phyloP scores from a whole-genome alignment of 2,113 vertebrate species.

The Ellobius talpinus region DNA sequence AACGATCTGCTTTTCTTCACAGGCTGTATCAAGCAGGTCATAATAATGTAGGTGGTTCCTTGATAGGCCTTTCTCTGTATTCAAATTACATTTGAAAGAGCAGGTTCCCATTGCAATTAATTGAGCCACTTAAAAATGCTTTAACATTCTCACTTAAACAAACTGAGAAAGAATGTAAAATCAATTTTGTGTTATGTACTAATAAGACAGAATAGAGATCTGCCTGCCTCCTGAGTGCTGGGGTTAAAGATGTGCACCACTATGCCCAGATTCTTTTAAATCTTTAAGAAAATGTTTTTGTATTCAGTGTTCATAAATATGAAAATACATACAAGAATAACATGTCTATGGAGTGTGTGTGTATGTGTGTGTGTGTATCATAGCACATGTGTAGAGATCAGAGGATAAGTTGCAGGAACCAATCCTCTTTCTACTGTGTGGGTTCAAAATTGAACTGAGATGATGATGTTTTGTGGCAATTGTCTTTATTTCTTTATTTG shows the following conservation, averaged over 20 bases:
- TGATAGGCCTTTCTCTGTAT: background rate
- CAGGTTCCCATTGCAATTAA: background rate
- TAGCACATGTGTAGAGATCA: background rate
- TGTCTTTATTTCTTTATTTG: background rate
- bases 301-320: background rate
- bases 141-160: background rate
- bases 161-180: background rate
- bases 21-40: background rate
- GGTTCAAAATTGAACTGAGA: background rate
- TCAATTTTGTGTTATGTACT: background rate
- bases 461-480: background rate
- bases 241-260: background rate
- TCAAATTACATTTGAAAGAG: background rate
- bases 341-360: background rate
- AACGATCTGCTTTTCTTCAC: background rate
- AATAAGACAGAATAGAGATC: background rate
- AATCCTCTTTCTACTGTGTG: background rate
- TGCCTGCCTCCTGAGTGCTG: background rate
- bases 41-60: background rate
- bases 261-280: background rate
- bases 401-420: no score
- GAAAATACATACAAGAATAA: background rate
- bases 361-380: background rate
- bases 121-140: conserved; percentile 18
- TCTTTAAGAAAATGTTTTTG: background rate